Percentiles rank a stretch among this genome's conserved stretches.
These are phyloP conservation scores for Athalia cordata DNA, from an alignment of 2,888 invertebrate genomes.

Conservation along the genomic window DNA sequence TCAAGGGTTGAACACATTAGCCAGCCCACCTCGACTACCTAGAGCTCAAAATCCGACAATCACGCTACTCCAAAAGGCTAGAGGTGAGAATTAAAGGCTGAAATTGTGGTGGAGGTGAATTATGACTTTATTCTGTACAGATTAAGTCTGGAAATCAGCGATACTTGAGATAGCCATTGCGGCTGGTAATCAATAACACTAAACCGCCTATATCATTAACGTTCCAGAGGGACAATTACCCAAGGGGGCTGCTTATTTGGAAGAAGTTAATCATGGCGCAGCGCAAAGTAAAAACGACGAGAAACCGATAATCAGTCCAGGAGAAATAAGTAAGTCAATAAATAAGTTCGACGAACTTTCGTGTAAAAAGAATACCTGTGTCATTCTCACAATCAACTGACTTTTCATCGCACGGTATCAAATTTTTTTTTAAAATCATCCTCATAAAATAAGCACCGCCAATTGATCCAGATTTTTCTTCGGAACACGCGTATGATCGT, in stretches of 20 bases:
- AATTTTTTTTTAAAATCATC: too few relatives aligned
- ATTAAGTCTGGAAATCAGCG: not conserved
- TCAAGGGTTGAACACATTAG: conserved; percentile 76
- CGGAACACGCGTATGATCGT: too few relatives aligned
- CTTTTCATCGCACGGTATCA: too few relatives aligned
- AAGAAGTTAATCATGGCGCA: conserved; percentile 70
- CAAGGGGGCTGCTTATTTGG: conserved; percentile 84
- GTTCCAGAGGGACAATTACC: conserved; percentile 88
- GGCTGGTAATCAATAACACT: not conserved
- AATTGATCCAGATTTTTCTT: too few relatives aligned
- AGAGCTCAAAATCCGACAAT: conserved; percentile 91
- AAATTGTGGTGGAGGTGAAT: not conserved
- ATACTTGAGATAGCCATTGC: not conserved
- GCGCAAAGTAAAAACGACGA: conserved; percentile 59
- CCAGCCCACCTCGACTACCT: conserved; percentile 77
- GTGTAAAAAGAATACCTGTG: not conserved
- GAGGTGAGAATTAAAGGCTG: conserved; percentile 78
- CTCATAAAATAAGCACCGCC: too few relatives aligned
- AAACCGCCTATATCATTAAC: conserved; percentile 15
- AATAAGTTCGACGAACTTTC: not conserved
- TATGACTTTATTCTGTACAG: conserved; percentile 1
- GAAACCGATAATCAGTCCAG: conserved; percentile 64
- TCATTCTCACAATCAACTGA: not conserved
- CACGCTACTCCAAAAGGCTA: conserved; percentile 89
- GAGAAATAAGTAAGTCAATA: conserved; percentile 67